Evolutionary conservation across 2,888 invertebrate genomes (phyloP), one percentile per base, ranked within the genome.

Genomic region (Brenthis daphne): DNA sequence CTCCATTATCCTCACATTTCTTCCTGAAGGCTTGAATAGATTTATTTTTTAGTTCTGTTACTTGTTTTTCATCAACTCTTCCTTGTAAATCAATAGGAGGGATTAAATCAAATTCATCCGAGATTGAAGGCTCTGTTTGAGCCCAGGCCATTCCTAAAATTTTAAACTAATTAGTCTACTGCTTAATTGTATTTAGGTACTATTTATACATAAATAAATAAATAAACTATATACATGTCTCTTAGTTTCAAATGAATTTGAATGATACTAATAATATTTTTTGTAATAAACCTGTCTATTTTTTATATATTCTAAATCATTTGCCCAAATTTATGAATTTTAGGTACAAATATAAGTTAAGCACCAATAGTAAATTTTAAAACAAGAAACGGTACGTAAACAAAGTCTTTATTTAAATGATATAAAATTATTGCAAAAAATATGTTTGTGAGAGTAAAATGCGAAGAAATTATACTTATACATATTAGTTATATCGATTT

Each of bases 1-100:
- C 89, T 6, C 95, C 95, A 73, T 95, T 94, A 70, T 94, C 93
- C 4, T 94, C 90, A 77, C 96, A 96, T 84, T 96, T 96, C 66
- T 94, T 93, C 79, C 93, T 94, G 16, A 96, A 82, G 0, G 92
- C 79, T 50, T 93, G 87, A 65, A 93, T 88, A 0, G 94, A 88
- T 67, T 95, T 82, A 24, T 85, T 84, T 72, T 84, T 82, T 1
- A 84, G 64, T 6, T 78, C 79, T 57, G 85, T 81, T 13, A 89
- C 57, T 29, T 85, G 82, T 0, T 80, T 75, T 11, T 79, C 75
- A 72, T 85, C 82, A 16, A 89, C 71, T 63, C 83, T 82, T 0
- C 82, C 83, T 71, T 85, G 81, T 0, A 88, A 73, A 51, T 85
- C 85, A 0, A 20, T 20, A 20, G 85, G 81, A 2, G 89, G 86